Conservation (phyloP, 2,113 vertebrate species). For the Ammodytes dubius region DNA sequence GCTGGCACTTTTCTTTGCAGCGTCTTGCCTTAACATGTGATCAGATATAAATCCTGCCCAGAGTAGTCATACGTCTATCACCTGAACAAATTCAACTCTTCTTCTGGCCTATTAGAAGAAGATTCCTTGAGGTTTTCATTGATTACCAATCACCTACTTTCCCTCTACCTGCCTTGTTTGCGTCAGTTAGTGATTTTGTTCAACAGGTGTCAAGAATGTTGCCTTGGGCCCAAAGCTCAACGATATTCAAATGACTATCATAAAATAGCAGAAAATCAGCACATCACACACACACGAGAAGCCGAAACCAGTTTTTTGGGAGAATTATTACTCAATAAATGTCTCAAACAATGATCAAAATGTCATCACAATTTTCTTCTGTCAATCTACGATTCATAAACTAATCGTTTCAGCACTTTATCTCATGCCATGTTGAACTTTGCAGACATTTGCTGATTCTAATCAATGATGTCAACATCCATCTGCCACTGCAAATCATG, state of each 20-base stretch:
- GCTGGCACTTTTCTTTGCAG: neutral
- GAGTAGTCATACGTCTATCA: neutral
- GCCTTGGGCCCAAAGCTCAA: neutral
- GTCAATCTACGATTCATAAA: neutral
- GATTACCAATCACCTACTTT: neutral
- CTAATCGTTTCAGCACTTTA: neutral
- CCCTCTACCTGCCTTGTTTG: neutral
- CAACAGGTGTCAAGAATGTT: constrained; percentile 6
- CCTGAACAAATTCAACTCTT: neutral
- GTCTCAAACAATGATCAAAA: neutral
- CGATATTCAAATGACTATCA: neutral
- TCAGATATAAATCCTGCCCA: neutral
- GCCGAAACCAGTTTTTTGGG: neutral
- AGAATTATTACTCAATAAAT: neutral
- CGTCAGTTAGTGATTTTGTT: neutral
- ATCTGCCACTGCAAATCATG: neutral
- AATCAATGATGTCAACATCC: neutral
- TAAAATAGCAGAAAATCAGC: neutral
- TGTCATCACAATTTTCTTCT: neutral
- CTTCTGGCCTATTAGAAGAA: neutral
- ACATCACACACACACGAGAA: neutral
- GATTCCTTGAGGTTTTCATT: neutral
- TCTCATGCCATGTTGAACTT: neutral
- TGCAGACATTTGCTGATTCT: neutral
- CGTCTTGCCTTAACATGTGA: constrained; percentile 12